phyloP scores from a whole-genome alignment of 2,113 vertebrate genomes.

The Hylia prasina region DNA sequence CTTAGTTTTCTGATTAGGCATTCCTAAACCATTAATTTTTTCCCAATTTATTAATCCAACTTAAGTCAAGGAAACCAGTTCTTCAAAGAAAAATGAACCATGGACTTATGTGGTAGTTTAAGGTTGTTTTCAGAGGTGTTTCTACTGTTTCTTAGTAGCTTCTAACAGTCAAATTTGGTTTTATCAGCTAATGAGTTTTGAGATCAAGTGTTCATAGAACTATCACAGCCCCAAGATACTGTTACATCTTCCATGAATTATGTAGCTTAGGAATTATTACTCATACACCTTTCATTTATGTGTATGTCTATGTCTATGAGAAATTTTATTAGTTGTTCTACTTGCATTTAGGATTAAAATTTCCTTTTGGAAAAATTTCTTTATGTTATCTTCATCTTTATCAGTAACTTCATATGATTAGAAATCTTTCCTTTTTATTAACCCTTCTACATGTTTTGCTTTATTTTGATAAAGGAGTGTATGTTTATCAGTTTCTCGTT shows the following conservation, averaged over 20 bases:
- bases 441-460: accelerated
- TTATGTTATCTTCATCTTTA: neutral
- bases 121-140: neutral
- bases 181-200: neutral
- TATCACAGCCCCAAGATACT: neutral
- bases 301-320: neutral
- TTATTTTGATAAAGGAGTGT: neutral
- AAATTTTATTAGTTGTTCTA: neutral
- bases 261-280: neutral
- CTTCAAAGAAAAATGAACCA: neutral
- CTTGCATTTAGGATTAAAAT: neutral
- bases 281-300: neutral
- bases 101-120: neutral
- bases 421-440: neutral
- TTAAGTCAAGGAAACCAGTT: neutral
- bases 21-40: neutral
- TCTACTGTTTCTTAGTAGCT: neutral
- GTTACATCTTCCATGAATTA: neutral
- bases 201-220: neutral
- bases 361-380: neutral
- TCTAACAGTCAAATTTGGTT: neutral
- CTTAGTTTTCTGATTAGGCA: neutral
- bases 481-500: neutral
- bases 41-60: neutral
- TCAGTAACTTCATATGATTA: neutral